Evolutionary conservation across 2,888 invertebrate species (phyloP).

Genomic region (Nudaria mundana): DNA sequence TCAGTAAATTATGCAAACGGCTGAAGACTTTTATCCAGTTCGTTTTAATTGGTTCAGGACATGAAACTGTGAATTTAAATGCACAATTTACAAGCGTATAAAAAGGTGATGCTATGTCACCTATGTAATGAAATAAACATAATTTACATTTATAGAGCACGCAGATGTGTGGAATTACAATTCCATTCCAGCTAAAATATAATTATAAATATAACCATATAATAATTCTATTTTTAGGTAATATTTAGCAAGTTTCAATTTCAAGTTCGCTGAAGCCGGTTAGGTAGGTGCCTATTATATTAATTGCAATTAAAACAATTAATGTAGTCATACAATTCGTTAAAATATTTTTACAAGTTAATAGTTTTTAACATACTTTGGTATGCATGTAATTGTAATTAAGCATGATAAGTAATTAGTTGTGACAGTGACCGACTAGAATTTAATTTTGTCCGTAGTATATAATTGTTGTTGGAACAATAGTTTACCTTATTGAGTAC

Average conservation of each 20-base stretch:
- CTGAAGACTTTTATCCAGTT: conserved; percentile 10
- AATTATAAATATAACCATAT: no score
- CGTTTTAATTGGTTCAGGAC: conserved; percentile 24
- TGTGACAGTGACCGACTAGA: background rate
- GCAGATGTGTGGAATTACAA: background rate
- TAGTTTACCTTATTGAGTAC: conserved; percentile 17
- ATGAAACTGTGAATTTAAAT: conserved; percentile 26
- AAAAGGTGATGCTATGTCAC: conserved; percentile 7
- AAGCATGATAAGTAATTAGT: no score
- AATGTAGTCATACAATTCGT: no score
- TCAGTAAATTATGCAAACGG: conserved; percentile 33
- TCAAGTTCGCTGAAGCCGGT: no score
- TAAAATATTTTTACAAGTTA: background rate
- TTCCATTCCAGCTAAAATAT: no score
- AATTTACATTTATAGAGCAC: background rate
- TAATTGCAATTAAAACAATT: no score
- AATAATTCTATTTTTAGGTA: no score
- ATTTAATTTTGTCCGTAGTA: conserved; percentile 7
- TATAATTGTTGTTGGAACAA: conserved; percentile 31
- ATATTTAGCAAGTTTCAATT: no score
- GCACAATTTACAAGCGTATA: conserved; percentile 14
- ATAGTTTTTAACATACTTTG: background rate
- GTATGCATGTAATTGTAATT: background rate
- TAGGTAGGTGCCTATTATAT: no score
- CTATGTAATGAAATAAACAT: background rate